These are phyloP conservation scores for Indicator maculatus DNA, from an alignment of 2,113 vertebrate species.

Conservation along the genomic window DNA sequence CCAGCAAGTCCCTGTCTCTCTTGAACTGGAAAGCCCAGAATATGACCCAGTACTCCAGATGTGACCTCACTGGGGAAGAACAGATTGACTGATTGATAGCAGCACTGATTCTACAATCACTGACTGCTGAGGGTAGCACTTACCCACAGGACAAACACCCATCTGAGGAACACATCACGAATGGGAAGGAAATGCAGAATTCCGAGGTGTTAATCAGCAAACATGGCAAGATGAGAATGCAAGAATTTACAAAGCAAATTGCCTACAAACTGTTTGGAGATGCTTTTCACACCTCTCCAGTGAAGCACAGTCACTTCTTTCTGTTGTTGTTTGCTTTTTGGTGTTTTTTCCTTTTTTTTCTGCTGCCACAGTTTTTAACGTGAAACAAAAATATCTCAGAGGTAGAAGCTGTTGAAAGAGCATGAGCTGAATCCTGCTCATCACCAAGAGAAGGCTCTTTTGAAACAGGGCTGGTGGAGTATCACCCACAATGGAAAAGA, in stretches of 20 bases:
- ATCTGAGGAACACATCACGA: fast-evolving
- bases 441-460: not conserved
- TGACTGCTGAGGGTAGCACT: fast-evolving
- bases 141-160: not conserved
- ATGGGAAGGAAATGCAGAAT: fast-evolving
- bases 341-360: not conserved
- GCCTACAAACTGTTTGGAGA: not conserved
- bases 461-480: not conserved
- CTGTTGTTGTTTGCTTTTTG: not conserved
- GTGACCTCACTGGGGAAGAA: no score
- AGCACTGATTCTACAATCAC: no score
- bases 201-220: not conserved
- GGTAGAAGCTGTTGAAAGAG: not conserved
- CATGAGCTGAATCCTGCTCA: not conserved
- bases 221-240: not conserved
- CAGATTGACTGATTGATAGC: no score
- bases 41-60: no score
- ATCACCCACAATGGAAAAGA: fast-evolving
- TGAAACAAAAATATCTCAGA: not conserved
- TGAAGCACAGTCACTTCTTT: not conserved
- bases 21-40: no score
- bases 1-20: no score
- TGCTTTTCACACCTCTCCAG: not conserved
- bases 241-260: constrained; percentile 40
- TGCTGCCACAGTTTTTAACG: not conserved